Conservation (phyloP, 2,797 vertebrate genomes). For the Erpetoichthys calabaricus region DNA sequence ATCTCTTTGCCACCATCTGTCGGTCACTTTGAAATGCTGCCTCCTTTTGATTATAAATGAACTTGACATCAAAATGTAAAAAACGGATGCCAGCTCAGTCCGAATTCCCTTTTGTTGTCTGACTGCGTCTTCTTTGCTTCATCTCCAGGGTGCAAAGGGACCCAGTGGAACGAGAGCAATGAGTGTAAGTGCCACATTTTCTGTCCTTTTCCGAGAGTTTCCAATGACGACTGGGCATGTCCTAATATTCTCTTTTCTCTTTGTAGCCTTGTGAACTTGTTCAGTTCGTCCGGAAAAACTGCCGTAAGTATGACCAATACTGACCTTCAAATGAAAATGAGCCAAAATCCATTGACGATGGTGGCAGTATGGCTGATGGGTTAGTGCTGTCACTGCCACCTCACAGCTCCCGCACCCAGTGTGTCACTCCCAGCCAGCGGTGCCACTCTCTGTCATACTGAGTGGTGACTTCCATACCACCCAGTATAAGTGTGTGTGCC, state of each 20-base stretch:
- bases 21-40: too few relatives aligned
- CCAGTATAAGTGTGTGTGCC: too few relatives aligned
- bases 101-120: constrained; percentile 6
- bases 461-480: too few relatives aligned
- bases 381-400: too few relatives aligned
- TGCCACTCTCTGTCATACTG: too few relatives aligned
- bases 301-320: constrained; percentile 45
- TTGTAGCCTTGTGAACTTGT: constrained; percentile 69
- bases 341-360: too few relatives aligned
- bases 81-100: background rate
- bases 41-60: background rate
- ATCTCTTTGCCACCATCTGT: too few relatives aligned
- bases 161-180: constrained; percentile 31
- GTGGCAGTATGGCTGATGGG: too few relatives aligned
- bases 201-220: background rate
- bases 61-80: background rate
- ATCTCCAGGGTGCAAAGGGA: constrained; percentile 58
- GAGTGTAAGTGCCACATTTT: constrained; percentile 44
- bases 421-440: too few relatives aligned
- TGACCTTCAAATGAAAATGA: too few relatives aligned
- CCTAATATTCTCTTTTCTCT: constrained; percentile 4
- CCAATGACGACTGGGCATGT: too few relatives aligned
- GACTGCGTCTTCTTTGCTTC: constrained; percentile 17
- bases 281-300: constrained; percentile 57
- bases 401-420: too few relatives aligned